Conservation (phyloP, 2,113 vertebrate species). For the Scartelaos histophorus region DNA sequence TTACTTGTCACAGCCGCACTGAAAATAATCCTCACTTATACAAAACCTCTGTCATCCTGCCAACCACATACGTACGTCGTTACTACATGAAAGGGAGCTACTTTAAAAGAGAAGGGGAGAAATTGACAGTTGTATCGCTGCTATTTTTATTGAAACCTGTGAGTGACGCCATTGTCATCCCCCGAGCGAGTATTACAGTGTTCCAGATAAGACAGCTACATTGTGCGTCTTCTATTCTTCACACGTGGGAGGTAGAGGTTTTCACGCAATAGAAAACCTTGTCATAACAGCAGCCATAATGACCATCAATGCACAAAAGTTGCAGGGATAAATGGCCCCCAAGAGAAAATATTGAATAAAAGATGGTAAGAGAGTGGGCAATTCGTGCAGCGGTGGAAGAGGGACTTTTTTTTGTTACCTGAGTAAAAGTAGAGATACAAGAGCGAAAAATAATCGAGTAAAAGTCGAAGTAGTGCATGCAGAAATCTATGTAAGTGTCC, state of each 20-base stretch:
- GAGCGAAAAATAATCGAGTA: too few relatives aligned
- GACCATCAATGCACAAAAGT: constrained; percentile 57
- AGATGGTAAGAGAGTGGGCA: constrained; percentile 25
- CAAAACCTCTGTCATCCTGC: constrained; percentile 13
- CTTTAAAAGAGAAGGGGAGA: constrained; percentile 16
- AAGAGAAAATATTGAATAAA: constrained; percentile 22
- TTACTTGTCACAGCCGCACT: not conserved
- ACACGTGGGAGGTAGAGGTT: constrained; percentile 35
- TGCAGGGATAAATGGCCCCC: constrained; percentile 11
- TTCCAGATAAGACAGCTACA: constrained; percentile 38
- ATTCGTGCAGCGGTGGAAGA: not conserved
- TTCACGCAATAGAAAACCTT: constrained; percentile 40
- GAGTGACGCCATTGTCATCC: constrained; percentile 44
- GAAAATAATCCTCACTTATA: constrained; percentile 16
- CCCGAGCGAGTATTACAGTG: constrained; percentile 29
- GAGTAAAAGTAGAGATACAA: not conserved
- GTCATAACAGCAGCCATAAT: constrained; percentile 65
- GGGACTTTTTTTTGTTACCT: not conserved
- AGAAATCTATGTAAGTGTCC: too few relatives aligned
- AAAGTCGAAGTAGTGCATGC: too few relatives aligned
- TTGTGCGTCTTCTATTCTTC: constrained; percentile 23
- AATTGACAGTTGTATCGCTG: constrained; percentile 10
- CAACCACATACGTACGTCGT: not conserved
- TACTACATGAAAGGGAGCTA: constrained; percentile 16
- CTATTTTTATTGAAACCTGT: constrained; percentile 34